Evolutionary conservation across 2,797 vertebrate genomes (phyloP), one percentile per base, ranked within the genome.

Genomic region (Adrianichthys oophorus): DNA sequence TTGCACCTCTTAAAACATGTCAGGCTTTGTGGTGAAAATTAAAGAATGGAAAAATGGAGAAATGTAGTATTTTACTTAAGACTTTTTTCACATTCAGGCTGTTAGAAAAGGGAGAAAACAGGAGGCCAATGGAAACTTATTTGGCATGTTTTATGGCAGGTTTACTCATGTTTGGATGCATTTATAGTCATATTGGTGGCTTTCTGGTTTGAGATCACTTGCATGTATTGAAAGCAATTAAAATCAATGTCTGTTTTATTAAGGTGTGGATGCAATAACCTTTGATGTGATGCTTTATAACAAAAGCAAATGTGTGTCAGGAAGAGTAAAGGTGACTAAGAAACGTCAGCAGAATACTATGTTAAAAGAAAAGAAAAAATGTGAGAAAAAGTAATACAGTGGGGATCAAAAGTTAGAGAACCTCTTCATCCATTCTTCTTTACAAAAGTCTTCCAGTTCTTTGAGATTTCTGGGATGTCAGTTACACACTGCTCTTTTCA

Each of bases 1-100:
- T 92, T 93, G 91, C 91, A 92, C 89, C 91, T 93, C 91, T 90
- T 92, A 92, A 93, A 93, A 92, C 91, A 92, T 88, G 88, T 91
- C 85, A 89, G 86, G 80, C 87, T 90, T 87, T 90, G 91, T 85
- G 91, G 91, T 90, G 72, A 90, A 92, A 92, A 92, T 92, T 91
- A 91, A 92, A 91, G 86, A 90, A 92, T 91, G 91, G 91, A 92
- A 92, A 92, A 91, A 91, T 89, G 75, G 85, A 89, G 86, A 90
- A 90, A 90, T 87, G 71, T 78, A 88, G 88, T 78, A 76, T 92
- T 90, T 90, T 80, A 78, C 86, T 85, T 72, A 73, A 71, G 55
- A 58, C 81, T 76, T 76, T 69, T 78, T 87, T 85, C 73, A 85
- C 68, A 61, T 78, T 73, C 57, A 58, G 52, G 77, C 72, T 70